Percentiles rank a stretch among this genome's conserved stretches.
Evolutionary conservation across 2,797 vertebrate genomes (phyloP).

Genomic region (Chiloscyllium punctatum): DNA sequence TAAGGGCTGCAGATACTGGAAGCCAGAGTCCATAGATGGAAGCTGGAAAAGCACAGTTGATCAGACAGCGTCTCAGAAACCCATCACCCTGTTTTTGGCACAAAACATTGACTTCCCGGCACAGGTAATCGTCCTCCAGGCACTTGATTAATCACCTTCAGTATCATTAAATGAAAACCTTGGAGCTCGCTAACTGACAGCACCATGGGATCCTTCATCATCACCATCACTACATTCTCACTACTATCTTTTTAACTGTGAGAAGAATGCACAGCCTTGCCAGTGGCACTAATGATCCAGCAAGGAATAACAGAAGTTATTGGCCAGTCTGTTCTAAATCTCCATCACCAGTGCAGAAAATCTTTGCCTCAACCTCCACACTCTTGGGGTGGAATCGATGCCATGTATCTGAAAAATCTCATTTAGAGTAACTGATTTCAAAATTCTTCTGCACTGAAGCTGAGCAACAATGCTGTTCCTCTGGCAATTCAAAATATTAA

Average conservation of each 20-base stretch:
- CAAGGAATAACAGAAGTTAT: background rate
- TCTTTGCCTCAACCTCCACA: constrained; percentile 4
- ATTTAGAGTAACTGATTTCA: background rate
- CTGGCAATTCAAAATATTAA: constrained; percentile 5
- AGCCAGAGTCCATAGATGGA: too few species aligned
- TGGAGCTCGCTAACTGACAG: background rate
- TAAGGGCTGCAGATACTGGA: too few species aligned
- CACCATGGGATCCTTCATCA: too few species aligned
- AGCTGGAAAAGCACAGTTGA: too few species aligned
- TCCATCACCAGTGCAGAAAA: background rate
- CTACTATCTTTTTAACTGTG: background rate
- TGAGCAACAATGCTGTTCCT: background rate
- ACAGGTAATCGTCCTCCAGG: too few species aligned
- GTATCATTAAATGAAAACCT: background rate
- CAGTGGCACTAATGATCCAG: background rate
- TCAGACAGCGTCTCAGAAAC: too few species aligned
- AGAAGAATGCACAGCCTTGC: background rate
- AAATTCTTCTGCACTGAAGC: background rate
- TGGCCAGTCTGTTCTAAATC: background rate
- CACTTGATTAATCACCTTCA: background rate
- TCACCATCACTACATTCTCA: background rate
- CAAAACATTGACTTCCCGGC: too few species aligned
- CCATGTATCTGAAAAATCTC: background rate
- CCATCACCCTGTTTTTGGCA: too few species aligned
- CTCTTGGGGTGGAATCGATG: background rate